Conservation (phyloP, 1,140 invertebrate species). For the Bombyx mandarina region DNA sequence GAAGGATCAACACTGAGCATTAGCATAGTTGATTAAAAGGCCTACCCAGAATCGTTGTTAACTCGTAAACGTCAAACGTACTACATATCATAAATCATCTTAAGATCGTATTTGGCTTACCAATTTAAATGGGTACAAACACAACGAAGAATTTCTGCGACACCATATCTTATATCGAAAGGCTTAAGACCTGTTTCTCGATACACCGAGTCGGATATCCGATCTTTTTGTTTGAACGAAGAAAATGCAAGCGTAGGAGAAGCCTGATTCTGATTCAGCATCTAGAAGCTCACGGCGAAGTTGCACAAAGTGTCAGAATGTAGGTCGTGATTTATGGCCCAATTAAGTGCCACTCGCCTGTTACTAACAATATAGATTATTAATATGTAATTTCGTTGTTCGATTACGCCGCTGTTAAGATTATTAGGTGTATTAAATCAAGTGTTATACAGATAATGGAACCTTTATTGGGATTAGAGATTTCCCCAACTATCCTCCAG, state of each 20-base stretch:
- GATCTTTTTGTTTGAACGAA: constrained; percentile 13
- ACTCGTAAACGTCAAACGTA: constrained; percentile 63
- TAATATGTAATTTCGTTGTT: constrained; percentile 44
- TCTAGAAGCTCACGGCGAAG: constrained; percentile 42
- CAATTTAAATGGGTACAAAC: too few species aligned
- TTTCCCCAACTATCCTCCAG: too few species aligned
- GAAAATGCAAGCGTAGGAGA: constrained; percentile 49
- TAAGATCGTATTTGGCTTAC: constrained; percentile 28
- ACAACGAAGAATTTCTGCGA: too few species aligned
- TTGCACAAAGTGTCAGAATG: constrained; percentile 28
- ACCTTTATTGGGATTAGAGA: neutral
- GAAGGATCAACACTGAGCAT: constrained; percentile 57
- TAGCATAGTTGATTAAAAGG: constrained; percentile 70
- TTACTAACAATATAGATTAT: constrained; percentile 45
- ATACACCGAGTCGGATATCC: too few species aligned
- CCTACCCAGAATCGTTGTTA: constrained; percentile 51
- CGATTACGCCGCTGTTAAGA: neutral
- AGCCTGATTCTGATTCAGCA: constrained; percentile 47
- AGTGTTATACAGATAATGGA: constrained; percentile 1
- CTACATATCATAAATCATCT: constrained; percentile 69
- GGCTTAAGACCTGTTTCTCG: too few species aligned
- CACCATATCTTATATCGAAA: too few species aligned
- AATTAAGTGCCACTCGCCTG: constrained; percentile 51
- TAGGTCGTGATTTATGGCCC: constrained; percentile 58
- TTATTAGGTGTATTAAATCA: neutral